Conservation (phyloP, 2,113 vertebrate species). For the Taurulus bubalis region DNA sequence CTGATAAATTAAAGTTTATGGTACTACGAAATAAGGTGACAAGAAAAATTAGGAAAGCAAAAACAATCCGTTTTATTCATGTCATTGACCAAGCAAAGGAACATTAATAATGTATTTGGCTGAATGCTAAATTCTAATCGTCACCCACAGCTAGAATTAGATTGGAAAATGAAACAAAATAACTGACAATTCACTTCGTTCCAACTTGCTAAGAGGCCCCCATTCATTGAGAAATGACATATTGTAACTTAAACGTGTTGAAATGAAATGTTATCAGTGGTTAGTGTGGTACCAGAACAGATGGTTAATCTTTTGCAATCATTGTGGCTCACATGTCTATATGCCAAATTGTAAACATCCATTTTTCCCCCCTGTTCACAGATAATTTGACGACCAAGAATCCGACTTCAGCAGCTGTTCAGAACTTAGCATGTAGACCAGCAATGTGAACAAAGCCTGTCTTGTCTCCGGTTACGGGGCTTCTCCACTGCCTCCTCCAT, state of each 20-base stretch:
- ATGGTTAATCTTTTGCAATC: background rate
- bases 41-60: no score
- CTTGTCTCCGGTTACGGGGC: constrained; percentile 44
- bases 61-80: no score
- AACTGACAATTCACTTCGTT: background rate
- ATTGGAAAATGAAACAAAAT: background rate
- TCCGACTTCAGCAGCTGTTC: constrained; percentile 30
- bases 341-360: background rate
- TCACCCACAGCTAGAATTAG: background rate
- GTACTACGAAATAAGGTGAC: no score
- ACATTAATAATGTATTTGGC: no score
- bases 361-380: background rate
- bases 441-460: constrained; percentile 12
- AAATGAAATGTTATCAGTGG: no score
- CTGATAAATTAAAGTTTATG: no score
- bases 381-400: background rate
- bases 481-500: constrained; percentile 28
- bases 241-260: background rate
- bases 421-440: background rate
- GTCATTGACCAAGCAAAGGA: no score
- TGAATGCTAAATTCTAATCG: no score
- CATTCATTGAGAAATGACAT: background rate
- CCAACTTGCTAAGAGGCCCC: background rate
- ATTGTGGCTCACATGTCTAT: background rate
- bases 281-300: background rate